Conservation (phyloP, 2,888 invertebrate genomes). For the Idaea straminata region DNA sequence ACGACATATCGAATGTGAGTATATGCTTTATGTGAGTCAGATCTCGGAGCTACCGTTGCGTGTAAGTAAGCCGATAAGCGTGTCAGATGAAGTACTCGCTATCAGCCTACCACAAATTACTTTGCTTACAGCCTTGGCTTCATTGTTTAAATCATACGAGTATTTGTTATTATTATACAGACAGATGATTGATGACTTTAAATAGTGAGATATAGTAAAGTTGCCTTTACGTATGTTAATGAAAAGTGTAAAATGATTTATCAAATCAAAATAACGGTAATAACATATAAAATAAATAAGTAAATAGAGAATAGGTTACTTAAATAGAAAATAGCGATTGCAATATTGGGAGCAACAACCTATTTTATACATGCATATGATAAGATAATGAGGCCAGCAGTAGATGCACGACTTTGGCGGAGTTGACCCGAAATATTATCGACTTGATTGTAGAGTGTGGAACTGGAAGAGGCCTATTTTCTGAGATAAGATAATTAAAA, state of each 20-base stretch:
- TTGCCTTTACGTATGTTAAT: too few species aligned
- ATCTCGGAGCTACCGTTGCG: background rate
- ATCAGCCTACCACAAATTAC: background rate
- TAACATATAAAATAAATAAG: too few species aligned
- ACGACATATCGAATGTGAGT: too few species aligned
- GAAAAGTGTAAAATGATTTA: too few species aligned
- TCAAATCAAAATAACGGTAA: background rate
- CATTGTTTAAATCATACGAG: background rate
- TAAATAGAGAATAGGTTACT: slow-evolving; percentile 18
- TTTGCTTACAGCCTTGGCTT: background rate
- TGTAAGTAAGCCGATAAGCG: background rate
- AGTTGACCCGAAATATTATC: background rate
- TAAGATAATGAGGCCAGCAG: slow-evolving; percentile 24
- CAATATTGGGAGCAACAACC: slow-evolving; percentile 34
- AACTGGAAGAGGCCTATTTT: background rate
- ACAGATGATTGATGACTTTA: background rate
- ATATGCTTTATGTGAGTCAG: background rate
- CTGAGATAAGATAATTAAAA: background rate
- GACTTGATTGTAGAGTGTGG: background rate
- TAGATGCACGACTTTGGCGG: background rate
- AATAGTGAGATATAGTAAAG: background rate
- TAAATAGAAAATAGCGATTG: slow-evolving; percentile 32
- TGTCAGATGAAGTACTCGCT: background rate
- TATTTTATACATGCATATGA: slow-evolving; percentile 34
- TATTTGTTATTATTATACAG: background rate